Evolutionary conservation across 2,797 vertebrate species (phyloP).

Genomic region (Danio albolineatus): DNA sequence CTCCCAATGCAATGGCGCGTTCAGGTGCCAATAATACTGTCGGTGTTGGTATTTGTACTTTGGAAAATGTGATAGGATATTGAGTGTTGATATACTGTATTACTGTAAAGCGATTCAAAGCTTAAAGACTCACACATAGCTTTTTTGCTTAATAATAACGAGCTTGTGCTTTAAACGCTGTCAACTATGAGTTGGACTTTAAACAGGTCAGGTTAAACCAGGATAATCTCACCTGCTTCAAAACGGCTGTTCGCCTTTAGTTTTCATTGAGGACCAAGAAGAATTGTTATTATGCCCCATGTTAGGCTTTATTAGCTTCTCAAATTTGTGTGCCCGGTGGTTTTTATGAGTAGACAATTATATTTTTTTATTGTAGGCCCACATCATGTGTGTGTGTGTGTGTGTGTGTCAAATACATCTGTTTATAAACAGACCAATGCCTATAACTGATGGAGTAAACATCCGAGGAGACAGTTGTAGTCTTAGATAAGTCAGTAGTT

Average conservation of each 20-base stretch:
- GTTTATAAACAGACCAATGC: neutral
- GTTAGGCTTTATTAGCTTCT: neutral
- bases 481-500: neutral
- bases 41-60: neutral
- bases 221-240: slow-evolving; percentile 4
- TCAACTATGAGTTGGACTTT: neutral
- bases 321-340: neutral
- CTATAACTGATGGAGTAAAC: neutral
- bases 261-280: slow-evolving; percentile 2
- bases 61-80: too few species aligned
- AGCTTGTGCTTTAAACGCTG: neutral
- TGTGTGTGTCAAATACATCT: neutral
- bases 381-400: too few species aligned
- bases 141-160: neutral
- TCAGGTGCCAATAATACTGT: neutral
- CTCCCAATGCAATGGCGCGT: slow-evolving; percentile 1
- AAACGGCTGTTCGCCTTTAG: neutral
- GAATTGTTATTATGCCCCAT: neutral
- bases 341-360: neutral
- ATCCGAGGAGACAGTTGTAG: neutral
- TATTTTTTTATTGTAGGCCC: neutral
- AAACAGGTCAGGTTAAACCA: neutral
- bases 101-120: neutral
- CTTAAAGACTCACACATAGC: neutral
- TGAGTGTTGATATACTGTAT: neutral